Evolutionary conservation across 2,797 vertebrate genomes (phyloP).

Genomic region (Sebastes iracundus): DNA sequence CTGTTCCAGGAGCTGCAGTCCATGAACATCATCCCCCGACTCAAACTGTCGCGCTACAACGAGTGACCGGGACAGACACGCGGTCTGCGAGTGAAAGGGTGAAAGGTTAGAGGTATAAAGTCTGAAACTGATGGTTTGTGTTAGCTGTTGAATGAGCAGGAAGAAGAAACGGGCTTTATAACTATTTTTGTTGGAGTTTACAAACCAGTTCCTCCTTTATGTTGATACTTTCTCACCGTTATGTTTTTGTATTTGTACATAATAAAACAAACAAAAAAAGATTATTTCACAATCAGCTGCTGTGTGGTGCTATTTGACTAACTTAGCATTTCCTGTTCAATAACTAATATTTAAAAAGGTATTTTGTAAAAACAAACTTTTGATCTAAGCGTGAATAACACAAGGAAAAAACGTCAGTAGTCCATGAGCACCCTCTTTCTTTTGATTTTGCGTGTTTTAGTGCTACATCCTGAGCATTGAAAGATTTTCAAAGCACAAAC

Average conservation of each 20-base stretch:
- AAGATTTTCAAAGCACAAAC: neutral
- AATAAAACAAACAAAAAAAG: constrained; percentile 64
- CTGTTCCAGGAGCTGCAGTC: constrained; percentile 98
- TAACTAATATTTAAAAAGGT: neutral
- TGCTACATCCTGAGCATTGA: neutral
- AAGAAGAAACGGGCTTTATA: neutral
- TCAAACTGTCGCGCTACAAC: constrained; percentile 96
- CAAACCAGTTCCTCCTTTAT: constrained; percentile 23
- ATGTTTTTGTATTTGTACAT: constrained; percentile 59
- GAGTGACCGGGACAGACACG: constrained; percentile 78
- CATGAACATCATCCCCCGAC: constrained; percentile 98
- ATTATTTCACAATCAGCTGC: constrained; percentile 20
- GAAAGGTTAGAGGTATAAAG: neutral
- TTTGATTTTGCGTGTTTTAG: neutral
- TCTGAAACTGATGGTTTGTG: neutral
- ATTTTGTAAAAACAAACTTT: neutral
- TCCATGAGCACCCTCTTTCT: neutral
- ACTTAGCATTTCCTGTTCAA: neutral
- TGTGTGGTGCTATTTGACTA: constrained; percentile 29
- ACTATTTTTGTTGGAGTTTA: constrained; percentile 23
- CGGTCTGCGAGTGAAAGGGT: constrained; percentile 33
- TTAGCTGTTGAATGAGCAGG: neutral
- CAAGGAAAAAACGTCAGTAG: neutral
- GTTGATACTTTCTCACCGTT: constrained; percentile 21
- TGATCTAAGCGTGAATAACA: neutral